phyloP scores from a whole-genome alignment of 92 coral and sea anemone genomes.

The Phenganax stokvisi region DNA sequence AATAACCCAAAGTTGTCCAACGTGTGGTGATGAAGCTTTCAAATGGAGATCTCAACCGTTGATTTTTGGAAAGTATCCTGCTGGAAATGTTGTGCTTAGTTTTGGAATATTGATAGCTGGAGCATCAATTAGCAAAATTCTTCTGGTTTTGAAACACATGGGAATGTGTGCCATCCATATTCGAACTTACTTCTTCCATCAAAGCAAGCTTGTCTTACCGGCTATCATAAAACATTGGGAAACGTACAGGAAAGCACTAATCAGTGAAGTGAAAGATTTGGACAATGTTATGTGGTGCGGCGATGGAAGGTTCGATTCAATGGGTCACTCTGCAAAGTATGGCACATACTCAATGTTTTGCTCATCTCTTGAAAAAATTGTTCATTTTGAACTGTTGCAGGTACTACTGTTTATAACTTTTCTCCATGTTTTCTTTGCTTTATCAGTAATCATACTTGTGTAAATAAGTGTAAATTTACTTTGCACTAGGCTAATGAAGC shows the following conservation, averaged over 20 bases:
- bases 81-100: conserved; percentile 36
- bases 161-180: not conserved
- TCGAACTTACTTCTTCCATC: not conserved
- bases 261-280: not conserved
- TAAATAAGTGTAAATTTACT: too few species aligned
- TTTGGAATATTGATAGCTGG: conserved; percentile 40
- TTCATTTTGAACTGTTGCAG: conserved; percentile 19
- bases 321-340: not conserved
- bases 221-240: not conserved
- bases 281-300: not conserved
- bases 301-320: not conserved
- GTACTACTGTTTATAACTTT: not conserved
- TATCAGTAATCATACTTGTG: too few species aligned
- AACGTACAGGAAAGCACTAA: not conserved
- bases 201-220: not conserved
- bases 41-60: conserved; percentile 40
- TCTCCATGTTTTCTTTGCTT: not conserved
- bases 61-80: conserved; percentile 40
- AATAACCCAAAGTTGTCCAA: conserved; percentile 16
- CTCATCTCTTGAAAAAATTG: not conserved
- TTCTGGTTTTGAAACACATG: not conserved
- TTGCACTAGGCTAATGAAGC: not conserved
- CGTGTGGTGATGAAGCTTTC: conserved; percentile 31
- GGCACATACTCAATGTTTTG: not conserved
- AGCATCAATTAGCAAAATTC: conserved; percentile 24